Conservation (phyloP, 2,113 vertebrate genomes). For the Falco punctatus region DNA sequence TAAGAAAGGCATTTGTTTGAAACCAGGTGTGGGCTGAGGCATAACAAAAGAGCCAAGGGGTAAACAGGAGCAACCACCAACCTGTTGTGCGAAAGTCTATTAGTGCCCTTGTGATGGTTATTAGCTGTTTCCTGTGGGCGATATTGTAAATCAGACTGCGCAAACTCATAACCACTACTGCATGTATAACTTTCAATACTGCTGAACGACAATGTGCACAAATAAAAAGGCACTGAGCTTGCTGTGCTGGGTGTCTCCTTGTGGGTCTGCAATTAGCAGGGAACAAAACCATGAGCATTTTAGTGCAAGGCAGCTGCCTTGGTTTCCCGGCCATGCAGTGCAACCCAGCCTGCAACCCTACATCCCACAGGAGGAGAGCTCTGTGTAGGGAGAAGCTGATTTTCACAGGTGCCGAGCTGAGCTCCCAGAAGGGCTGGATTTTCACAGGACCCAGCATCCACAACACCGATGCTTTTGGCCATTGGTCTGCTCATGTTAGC, state of each 20-base stretch:
- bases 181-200: rapidly evolving
- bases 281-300: neutral
- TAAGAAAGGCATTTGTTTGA: neutral
- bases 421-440: neutral
- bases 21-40: neutral
- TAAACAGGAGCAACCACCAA: neutral
- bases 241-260: neutral
- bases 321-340: neutral
- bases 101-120: neutral
- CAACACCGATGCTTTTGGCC: neutral
- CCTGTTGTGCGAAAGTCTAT: neutral
- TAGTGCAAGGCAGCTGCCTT: neutral
- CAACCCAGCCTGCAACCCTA: rapidly evolving
- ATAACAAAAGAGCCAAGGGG: neutral
- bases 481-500: neutral
- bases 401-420: neutral
- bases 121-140: neutral
- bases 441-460: neutral
- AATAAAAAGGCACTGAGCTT: slow-evolving; percentile 4
- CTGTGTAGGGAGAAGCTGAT: neutral
- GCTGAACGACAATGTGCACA: neutral
- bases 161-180: neutral
- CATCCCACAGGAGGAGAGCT: rapidly evolving
- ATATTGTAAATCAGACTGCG: neutral
- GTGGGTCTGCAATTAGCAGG: neutral